Evolutionary conservation across 1,140 invertebrate genomes (phyloP).

Genomic region (Caenorhabditis inopinata): DNA sequence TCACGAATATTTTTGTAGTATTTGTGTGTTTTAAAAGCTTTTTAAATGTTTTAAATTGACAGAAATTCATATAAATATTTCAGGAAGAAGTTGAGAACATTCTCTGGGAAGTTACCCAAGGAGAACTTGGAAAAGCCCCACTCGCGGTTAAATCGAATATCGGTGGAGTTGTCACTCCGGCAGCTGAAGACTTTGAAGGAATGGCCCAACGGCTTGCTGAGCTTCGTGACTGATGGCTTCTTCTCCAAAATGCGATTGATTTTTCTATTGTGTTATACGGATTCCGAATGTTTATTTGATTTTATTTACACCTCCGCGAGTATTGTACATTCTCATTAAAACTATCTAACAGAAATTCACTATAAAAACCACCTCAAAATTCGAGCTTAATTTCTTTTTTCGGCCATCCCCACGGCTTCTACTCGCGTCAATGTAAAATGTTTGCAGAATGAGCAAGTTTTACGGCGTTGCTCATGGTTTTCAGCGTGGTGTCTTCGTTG

Average conservation of each 20-base stretch:
- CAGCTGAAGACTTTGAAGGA: slow-evolving; percentile 51
- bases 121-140: slow-evolving; percentile 68
- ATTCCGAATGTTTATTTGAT: not conserved
- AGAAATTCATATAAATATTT: not conserved
- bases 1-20: too few species aligned
- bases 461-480: slow-evolving; percentile 44
- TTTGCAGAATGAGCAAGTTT: slow-evolving; percentile 34
- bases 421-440: too few species aligned
- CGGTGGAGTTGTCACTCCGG: slow-evolving; percentile 19
- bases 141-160: slow-evolving; percentile 45
- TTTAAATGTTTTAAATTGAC: not conserved
- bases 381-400: too few species aligned
- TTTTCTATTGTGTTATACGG: slow-evolving; percentile 10
- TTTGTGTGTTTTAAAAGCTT: too few species aligned
- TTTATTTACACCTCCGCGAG: not conserved
- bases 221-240: slow-evolving; percentile 1
- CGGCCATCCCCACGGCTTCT: too few species aligned
- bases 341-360: too few species aligned
- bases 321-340: too few species aligned
- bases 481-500: slow-evolving; percentile 37
- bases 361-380: not conserved
- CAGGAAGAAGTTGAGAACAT: slow-evolving; percentile 86
- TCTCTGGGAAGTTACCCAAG: slow-evolving; percentile 91
- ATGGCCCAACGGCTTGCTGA: slow-evolving; percentile 46
- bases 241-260: not conserved